Evolutionary conservation across 2,797 vertebrate genomes (phyloP).

Genomic region (Oryzias sinensis): DNA sequence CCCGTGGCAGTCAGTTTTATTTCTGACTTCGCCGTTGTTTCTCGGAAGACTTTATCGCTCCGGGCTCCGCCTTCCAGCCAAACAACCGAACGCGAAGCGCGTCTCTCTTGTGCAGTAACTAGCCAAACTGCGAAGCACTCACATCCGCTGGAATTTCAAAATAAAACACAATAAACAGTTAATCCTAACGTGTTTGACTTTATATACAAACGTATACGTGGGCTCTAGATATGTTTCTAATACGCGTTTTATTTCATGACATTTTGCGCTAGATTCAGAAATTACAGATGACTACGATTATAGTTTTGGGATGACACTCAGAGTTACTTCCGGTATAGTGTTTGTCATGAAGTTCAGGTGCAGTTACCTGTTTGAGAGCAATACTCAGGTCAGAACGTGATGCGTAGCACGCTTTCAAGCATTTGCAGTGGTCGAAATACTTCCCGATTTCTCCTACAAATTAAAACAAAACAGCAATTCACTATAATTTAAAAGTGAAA

Average conservation of each 20-base stretch:
- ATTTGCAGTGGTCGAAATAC: no score
- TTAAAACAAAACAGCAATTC: no score
- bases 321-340: background rate
- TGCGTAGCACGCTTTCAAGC: no score
- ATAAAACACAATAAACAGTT: background rate
- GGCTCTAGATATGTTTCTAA: no score
- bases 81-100: slow-evolving; percentile 3
- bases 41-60: slow-evolving; percentile 34
- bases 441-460: no score
- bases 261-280: no score
- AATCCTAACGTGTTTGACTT: background rate
- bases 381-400: no score
- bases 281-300: no score
- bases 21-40: background rate
- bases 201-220: no score
- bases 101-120: accelerated
- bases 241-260: no score
- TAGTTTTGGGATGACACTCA: background rate
- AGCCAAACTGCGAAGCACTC: accelerated
- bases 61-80: slow-evolving; percentile 58
- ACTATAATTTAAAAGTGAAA: no score
- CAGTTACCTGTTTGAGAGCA: no score
- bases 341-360: background rate
- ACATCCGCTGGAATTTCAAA: background rate
- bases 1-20: slow-evolving; percentile 3